Evolutionary conservation across 1,140 invertebrate species (phyloP).

Genomic region (Sitophilus oryzae): DNA sequence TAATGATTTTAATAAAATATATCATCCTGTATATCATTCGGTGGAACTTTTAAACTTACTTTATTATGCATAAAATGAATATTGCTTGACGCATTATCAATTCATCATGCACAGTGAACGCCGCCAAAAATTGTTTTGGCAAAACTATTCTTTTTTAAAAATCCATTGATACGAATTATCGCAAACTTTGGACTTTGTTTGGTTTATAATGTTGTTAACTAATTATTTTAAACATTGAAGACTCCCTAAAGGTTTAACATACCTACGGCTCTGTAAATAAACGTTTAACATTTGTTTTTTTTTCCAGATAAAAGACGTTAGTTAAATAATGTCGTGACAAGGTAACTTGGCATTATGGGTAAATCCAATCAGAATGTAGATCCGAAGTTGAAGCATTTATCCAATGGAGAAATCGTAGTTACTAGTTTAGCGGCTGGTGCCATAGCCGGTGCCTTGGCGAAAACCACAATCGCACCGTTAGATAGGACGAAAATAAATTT

Average conservation of each 20-base stretch:
- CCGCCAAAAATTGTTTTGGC: neutral
- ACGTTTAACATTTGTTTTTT: neutral
- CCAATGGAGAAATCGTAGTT: conserved; percentile 52
- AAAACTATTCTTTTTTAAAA: neutral
- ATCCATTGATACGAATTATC: neutral
- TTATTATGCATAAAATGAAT: too few species aligned
- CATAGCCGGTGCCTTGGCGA: conserved; percentile 87
- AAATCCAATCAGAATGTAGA: conserved; percentile 20
- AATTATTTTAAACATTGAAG: too few species aligned
- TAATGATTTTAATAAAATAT: too few species aligned
- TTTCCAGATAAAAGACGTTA: neutral
- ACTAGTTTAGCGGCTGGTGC: conserved; percentile 77
- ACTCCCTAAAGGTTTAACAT: neutral
- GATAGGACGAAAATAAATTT: conserved; percentile 98
- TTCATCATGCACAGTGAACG: too few species aligned
- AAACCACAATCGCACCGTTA: conserved; percentile 92
- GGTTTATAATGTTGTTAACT: too few species aligned
- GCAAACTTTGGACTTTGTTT: neutral
- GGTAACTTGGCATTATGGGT: conserved; percentile 30
- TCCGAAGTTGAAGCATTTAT: conserved; percentile 27
- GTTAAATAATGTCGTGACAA: conserved; percentile 15
- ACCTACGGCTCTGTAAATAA: neutral
- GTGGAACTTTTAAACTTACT: too few species aligned
- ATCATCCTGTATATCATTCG: too few species aligned
- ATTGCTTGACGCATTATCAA: too few species aligned